These are phyloP conservation scores for Drosophila suboccidentalis DNA, from an alignment of 2,888 invertebrate genomes.

Conservation along the genomic window DNA sequence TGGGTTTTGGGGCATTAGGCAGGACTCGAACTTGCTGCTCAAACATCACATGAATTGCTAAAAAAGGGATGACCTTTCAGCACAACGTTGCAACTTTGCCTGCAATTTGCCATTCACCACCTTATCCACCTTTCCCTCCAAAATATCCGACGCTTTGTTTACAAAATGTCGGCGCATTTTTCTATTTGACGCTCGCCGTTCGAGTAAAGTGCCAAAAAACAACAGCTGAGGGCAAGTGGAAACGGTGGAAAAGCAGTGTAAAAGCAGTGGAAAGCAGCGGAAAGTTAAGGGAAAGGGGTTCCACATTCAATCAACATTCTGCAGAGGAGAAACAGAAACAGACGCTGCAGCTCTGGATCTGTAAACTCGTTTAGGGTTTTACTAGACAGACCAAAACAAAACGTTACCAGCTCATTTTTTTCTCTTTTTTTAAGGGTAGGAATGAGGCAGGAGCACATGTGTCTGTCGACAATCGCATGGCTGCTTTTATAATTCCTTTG, in stretches of 20 bases:
- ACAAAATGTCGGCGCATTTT: conserved; percentile 65
- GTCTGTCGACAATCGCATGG: conserved; percentile 58
- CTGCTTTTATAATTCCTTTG: conserved; percentile 73
- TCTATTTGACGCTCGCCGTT: conserved; percentile 35
- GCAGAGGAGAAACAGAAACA: conserved; percentile 35
- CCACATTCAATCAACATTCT: conserved; percentile 68
- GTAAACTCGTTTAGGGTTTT: conserved; percentile 31
- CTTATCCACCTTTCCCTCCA: conserved; percentile 1
- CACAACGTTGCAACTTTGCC: conserved; percentile 7
- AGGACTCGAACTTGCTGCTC: conserved; percentile 37
- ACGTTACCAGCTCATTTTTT: conserved; percentile 28
- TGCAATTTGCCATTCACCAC: background rate
- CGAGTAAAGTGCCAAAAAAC: conserved; percentile 61
- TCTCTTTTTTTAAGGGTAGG: background rate
- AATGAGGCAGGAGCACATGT: conserved; percentile 36
- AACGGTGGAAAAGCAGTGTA: conserved; percentile 13
- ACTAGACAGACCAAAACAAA: conserved; percentile 65
- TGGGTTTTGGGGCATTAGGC: conserved; percentile 48
- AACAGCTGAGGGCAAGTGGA: conserved; percentile 24
- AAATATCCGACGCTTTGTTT: conserved; percentile 59
- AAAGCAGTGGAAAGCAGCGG: background rate
- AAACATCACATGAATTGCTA: conserved; percentile 49
- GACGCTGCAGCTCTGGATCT: conserved; percentile 24
- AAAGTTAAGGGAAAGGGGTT: conserved; percentile 6
- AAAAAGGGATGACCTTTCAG: conserved; percentile 43